These are phyloP conservation scores for Trachymyrmex cornetzi DNA, from an alignment of 1,140 invertebrate species.

Conservation along the genomic window DNA sequence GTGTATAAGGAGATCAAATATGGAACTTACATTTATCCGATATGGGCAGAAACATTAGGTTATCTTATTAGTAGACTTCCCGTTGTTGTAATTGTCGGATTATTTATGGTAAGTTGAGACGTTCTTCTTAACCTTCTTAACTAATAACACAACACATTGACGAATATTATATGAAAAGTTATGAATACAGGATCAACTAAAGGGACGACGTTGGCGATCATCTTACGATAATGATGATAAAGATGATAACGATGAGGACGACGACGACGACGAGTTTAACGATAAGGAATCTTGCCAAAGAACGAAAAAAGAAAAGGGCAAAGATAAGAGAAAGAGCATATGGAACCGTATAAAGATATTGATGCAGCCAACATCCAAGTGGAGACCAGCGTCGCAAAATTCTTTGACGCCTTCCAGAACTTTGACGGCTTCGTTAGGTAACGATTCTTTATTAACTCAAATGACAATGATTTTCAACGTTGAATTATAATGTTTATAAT, in stretches of 20 bases:
- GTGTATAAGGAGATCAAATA: conserved; percentile 92
- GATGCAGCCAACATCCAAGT: conserved; percentile 89
- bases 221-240: conserved; percentile 77
- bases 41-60: conserved; percentile 92
- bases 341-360: conserved; percentile 86
- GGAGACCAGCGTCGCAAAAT: conserved; percentile 88
- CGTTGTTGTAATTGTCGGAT: conserved; percentile 90
- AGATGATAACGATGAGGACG: conserved; percentile 78
- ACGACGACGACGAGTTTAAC: conserved; percentile 67
- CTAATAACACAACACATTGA: neutral
- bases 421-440: conserved; percentile 81
- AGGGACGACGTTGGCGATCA: conserved; percentile 71
- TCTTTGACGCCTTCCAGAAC: conserved; percentile 82
- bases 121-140: neutral
- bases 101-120: conserved; percentile 88
- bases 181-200: conserved; percentile 78
- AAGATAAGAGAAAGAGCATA: conserved; percentile 72
- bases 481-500: conserved; percentile 40
- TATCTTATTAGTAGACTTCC: conserved; percentile 92
- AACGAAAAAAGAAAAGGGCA: conserved; percentile 61
- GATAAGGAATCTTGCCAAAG: conserved; percentile 68
- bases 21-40: conserved; percentile 92
- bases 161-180: neutral
- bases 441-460: neutral
- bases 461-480: neutral